Percentiles rank a stretch among this genome's conserved stretches.
These are phyloP conservation scores for Amphiduros pacificus DNA, from an alignment of 2,888 invertebrate genomes.

Conservation along the genomic window DNA sequence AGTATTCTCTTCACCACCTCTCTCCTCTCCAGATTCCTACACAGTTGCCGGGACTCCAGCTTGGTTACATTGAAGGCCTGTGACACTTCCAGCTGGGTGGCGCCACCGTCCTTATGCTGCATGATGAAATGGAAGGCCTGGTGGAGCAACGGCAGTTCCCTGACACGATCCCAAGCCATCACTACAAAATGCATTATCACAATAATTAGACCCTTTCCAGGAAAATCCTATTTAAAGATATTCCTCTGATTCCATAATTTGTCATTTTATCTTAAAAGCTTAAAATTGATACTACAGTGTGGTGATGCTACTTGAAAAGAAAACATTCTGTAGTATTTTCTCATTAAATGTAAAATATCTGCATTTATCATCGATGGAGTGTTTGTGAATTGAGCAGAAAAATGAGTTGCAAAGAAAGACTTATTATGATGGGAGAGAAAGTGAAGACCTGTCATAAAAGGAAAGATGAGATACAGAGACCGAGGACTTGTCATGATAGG, in stretches of 20 bases:
- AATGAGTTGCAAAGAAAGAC: too few species aligned
- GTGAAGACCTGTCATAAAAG: too few species aligned
- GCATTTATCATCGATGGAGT: too few species aligned
- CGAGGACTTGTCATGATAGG: too few species aligned
- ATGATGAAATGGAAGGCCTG: constrained; percentile 65
- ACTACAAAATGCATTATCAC: not conserved
- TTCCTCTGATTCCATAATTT: not conserved
- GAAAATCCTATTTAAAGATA: not conserved
- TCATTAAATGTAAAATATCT: too few species aligned
- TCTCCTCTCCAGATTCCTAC: constrained; percentile 50
- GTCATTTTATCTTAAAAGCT: too few species aligned
- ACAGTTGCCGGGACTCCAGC: constrained; percentile 37
- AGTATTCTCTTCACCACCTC: constrained; percentile 63
- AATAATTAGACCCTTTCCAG: not conserved
- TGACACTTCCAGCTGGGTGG: constrained; percentile 59
- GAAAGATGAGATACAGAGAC: too few species aligned
- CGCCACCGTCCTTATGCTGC: constrained; percentile 63
- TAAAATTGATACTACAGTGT: too few species aligned
- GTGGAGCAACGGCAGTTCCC: constrained; percentile 56
- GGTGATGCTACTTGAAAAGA: too few species aligned
- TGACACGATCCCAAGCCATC: constrained; percentile 10
- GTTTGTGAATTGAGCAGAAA: too few species aligned
- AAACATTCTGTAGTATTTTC: too few species aligned
- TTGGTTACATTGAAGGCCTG: constrained; percentile 37
- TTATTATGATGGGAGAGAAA: too few species aligned